phyloP scores from a whole-genome alignment of 2,113 vertebrate species.

The Xenopus borealis region DNA sequence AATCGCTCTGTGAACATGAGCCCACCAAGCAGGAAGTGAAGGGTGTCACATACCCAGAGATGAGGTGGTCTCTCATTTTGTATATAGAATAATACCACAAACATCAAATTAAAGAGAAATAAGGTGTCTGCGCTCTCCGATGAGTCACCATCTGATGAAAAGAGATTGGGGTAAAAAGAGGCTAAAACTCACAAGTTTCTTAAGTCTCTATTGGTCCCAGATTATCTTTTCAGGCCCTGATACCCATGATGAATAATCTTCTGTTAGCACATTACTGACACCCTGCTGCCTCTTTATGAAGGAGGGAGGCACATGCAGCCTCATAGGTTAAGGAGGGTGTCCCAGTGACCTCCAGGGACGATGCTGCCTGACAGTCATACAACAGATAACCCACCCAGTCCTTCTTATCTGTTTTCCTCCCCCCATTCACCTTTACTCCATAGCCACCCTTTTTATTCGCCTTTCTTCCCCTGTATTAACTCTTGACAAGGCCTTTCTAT shows the following conservation, averaged over 20 bases:
- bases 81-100: constrained; percentile 53
- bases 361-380: constrained; percentile 71
- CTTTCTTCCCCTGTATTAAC: constrained; percentile 31
- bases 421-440: constrained; percentile 23
- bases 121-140: constrained; percentile 76
- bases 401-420: constrained; percentile 54
- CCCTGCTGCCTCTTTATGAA: constrained; percentile 80
- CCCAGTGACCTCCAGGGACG: constrained; percentile 73
- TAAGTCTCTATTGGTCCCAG: constrained; percentile 90
- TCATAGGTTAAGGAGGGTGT: constrained; percentile 79
- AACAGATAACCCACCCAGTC: constrained; percentile 62
- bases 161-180: constrained; percentile 45
- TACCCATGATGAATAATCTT: constrained; percentile 83
- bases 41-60: constrained; percentile 31
- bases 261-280: constrained; percentile 77
- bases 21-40: constrained; percentile 42
- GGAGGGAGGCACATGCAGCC: constrained; percentile 67
- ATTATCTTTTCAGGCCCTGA: constrained; percentile 85
- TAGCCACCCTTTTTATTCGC: constrained; percentile 35
- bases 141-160: constrained; percentile 56
- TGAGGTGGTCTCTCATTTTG: constrained; percentile 57
- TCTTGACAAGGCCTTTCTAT: constrained; percentile 19
- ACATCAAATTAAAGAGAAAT: constrained; percentile 66
- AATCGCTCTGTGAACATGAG: constrained; percentile 38
- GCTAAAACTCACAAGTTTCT: constrained; percentile 76